Evolutionary conservation across 2,113 vertebrate species (phyloP).

Genomic region (Cranoglanis bouderius): DNA sequence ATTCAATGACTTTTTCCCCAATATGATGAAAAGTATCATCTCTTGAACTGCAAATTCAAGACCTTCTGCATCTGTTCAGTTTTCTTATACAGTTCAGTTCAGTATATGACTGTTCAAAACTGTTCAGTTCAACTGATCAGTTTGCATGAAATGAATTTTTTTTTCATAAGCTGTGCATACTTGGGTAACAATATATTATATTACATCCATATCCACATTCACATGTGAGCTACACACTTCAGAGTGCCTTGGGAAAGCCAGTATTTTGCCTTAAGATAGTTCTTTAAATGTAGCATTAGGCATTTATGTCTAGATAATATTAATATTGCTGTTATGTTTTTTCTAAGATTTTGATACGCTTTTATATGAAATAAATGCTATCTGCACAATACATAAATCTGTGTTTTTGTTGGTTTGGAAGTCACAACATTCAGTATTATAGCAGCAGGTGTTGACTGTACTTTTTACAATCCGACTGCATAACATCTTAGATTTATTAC

Average conservation of each 20-base stretch:
- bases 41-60: not conserved
- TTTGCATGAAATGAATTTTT: too few relatives aligned
- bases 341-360: slow-evolving; percentile 51
- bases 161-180: not conserved
- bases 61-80: not conserved
- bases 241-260: slow-evolving; percentile 50
- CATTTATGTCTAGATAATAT: slow-evolving; percentile 37
- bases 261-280: slow-evolving; percentile 34
- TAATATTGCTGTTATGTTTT: slow-evolving; percentile 40
- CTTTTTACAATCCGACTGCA: not conserved
- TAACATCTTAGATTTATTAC: not conserved
- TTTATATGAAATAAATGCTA: slow-evolving; percentile 55
- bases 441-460: not conserved
- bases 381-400: slow-evolving; percentile 23
- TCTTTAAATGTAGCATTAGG: slow-evolving; percentile 35
- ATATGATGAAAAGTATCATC: not conserved
- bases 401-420: not conserved
- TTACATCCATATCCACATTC: slow-evolving; percentile 8
- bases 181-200: not conserved
- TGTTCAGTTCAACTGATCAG: not conserved
- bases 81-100: too few relatives aligned
- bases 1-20: slow-evolving; percentile 39
- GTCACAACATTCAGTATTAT: not conserved
- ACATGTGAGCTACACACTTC: slow-evolving; percentile 17
- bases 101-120: too few relatives aligned